A percentile compares a stretch with the other conserved stretches of the same genome.
These are phyloP conservation scores for Thereva unica DNA, from an alignment of 2,888 invertebrate species.

Conservation along the genomic window DNA sequence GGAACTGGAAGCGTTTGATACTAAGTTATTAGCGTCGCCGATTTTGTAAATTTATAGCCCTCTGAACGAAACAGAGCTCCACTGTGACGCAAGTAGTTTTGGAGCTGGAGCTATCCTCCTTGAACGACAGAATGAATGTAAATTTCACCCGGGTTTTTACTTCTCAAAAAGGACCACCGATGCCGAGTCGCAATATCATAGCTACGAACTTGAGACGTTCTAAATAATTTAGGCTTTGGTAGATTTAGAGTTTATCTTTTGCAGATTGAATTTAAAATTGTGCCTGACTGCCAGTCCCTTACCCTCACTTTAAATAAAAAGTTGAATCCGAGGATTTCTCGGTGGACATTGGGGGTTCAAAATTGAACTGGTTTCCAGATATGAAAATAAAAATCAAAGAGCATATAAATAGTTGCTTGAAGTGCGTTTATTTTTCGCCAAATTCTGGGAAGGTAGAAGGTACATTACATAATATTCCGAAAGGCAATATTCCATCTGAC, in stretches of 20 bases:
- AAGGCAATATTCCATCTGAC: background rate
- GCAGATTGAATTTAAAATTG: slow-evolving; percentile 5
- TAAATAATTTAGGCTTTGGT: no score
- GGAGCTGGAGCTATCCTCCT: no score
- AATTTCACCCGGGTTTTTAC: no score
- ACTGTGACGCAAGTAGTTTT: no score
- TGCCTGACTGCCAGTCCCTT: background rate
- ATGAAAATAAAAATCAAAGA: slow-evolving; percentile 2
- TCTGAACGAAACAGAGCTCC: no score
- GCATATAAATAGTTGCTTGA: slow-evolving; percentile 1
- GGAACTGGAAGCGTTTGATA: no score
- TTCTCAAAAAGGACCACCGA: no score
- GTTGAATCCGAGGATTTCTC: background rate
- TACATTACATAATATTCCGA: background rate
- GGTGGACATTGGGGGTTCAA: slow-evolving; percentile 1
- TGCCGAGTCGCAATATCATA: no score
- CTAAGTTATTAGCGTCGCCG: no score
- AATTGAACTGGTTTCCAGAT: background rate
- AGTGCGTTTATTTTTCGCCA: background rate
- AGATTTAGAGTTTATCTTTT: background rate
- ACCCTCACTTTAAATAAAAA: background rate
- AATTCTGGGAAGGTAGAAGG: background rate
- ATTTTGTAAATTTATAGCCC: no score
- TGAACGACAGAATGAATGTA: no score
- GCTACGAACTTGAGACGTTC: no score